Base-by-base conservation (phyloP, 2,113 vertebrate species). In the Mesitornis unicolor region DNA sequence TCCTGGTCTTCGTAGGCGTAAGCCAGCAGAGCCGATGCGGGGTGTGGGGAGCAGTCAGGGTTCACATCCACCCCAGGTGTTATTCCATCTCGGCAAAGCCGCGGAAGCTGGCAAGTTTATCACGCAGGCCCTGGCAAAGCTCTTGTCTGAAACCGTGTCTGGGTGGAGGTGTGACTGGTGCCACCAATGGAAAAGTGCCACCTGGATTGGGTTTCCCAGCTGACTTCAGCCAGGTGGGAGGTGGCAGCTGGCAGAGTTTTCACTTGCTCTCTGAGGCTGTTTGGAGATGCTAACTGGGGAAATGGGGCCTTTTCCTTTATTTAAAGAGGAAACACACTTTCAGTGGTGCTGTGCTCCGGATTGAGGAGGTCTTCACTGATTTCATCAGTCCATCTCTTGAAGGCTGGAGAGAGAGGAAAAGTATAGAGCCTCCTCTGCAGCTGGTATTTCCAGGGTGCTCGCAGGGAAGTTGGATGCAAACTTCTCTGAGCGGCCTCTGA, bases 11-110 rank as follows among this genome's bases (percentile, higher is more conserved):
- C 11, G 0, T 2, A 35, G 42, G 50, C 25, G 45, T 22, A 31
- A 74, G 42, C 51, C 35, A 0, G 61, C 87, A 84, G 54, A 84
- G 68, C 20, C 8, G 2, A 1, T 9, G 57, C 25, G n/a, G 26
- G 26, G 16, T 13, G 31, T 25, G 59, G 65, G 45, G 63, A 89
- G 82, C 45, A 60, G 31, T 2, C 0, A 0, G 19, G 28, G 29
- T 50, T 92, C 63, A 21, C 8, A 9, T 70, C 35, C 18, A 3
- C 21, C 31, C 43, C 0, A 0, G 3, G 26, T 1, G 1, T 61
- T 36, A 35, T 13, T 84, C 74, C 16, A 9, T 57, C 64, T 43
- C 0, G 0, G 53, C 24, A 33, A 80, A 86, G 69, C 81, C 4
- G 1, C 1, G 0, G 56, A 51, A 75, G n/a, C 60, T 36, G 69